Percentiles rank a stretch among this genome's conserved stretches.
Conservation (phyloP, 2,888 invertebrate genomes). For the Stictocephala bisonia region DNA sequence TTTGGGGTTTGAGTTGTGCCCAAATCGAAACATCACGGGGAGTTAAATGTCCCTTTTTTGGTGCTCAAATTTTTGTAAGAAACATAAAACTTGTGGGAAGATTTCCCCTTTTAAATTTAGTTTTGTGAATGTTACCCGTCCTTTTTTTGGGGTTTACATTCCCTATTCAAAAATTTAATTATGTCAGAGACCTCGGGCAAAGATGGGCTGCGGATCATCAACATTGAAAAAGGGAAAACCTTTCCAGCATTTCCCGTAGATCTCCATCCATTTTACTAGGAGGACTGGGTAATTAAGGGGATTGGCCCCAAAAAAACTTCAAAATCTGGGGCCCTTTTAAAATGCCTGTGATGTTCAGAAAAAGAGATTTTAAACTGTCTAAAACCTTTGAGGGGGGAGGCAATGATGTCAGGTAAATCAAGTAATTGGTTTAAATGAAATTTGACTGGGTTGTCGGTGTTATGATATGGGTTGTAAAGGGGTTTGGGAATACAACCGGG, state of each 20-base stretch:
- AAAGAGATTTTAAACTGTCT: background rate
- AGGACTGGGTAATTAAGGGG: background rate
- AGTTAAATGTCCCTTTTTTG: too few relatives aligned
- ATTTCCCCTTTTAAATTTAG: too few relatives aligned
- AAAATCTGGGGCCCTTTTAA: background rate
- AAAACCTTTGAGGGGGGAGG: background rate
- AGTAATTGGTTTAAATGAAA: background rate
- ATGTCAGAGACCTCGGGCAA: background rate
- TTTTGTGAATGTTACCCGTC: background rate
- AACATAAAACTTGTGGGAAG: too few relatives aligned
- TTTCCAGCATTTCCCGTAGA: background rate
- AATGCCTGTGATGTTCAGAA: background rate
- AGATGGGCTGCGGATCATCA: background rate
- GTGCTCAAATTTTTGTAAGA: too few relatives aligned
- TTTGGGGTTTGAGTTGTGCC: background rate
- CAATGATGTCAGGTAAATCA: background rate
- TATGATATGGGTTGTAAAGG: background rate
- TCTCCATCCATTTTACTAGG: background rate
- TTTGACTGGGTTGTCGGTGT: background rate
- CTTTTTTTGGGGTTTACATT: background rate
- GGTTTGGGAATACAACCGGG: background rate
- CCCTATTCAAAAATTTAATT: constrained; percentile 16
- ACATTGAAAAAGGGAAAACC: background rate
- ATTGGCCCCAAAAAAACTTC: background rate
- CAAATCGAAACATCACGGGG: constrained; percentile 5